Percentiles rank a stretch among this genome's conserved stretches.
Evolutionary conservation across 2,797 vertebrate species (phyloP).

Genomic region (Gephyroberyx darwinii): DNA sequence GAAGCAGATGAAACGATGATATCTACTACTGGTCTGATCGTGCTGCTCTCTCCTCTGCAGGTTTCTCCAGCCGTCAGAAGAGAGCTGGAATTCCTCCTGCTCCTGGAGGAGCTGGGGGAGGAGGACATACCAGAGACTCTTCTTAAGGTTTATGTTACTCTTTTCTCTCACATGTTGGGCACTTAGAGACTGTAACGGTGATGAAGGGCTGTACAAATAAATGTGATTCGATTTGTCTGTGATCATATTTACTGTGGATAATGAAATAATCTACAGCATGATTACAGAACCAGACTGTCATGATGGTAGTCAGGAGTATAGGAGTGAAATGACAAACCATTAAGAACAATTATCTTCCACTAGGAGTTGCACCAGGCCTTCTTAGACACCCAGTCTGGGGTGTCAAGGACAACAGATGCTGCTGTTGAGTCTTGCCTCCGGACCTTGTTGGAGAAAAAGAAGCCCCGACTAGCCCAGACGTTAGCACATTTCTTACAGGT

Average conservation of each 20-base stretch:
- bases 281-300: not conserved
- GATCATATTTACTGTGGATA: not conserved
- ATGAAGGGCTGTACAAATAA: no score
- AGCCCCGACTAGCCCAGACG: conserved; percentile 83
- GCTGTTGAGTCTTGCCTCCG: conserved; percentile 82
- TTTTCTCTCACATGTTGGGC: no score
- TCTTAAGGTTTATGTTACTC: conserved; percentile 81
- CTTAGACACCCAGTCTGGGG: conserved; percentile 65
- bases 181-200: no score
- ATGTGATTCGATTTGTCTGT: no score
- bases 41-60: conserved; percentile 48
- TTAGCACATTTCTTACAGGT: conserved; percentile 82
- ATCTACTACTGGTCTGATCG: not conserved
- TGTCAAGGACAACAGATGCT: conserved; percentile 51
- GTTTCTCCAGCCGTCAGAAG: conserved; percentile 76
- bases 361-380: conserved; percentile 90
- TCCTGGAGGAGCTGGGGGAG: conserved; percentile 89
- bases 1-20: not conserved
- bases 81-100: conserved; percentile 90
- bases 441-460: conserved; percentile 80
- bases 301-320: not conserved
- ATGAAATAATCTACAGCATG: not conserved
- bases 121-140: conserved; percentile 81
- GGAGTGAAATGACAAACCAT: not conserved
- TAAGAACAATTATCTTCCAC: conserved; percentile 6